Conservation (phyloP, 2,113 vertebrate genomes). For the Pelodiscus sinensis region DNA sequence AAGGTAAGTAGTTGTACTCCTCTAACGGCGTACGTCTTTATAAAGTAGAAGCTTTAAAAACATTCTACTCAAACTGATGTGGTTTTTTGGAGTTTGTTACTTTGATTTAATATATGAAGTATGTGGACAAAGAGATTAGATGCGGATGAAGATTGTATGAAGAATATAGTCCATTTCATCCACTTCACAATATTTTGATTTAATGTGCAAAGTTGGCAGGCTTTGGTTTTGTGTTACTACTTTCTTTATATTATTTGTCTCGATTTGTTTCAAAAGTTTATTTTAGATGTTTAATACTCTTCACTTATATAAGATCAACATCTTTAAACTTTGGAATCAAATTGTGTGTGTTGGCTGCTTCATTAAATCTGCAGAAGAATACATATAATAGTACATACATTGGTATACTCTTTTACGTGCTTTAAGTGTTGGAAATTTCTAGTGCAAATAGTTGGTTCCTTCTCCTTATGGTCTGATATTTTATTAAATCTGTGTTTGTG, state of each 20-base stretch:
- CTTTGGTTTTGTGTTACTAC: background rate
- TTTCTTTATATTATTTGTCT: background rate
- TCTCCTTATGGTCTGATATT: background rate
- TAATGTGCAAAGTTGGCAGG: background rate
- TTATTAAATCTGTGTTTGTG: background rate
- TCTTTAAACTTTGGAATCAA: background rate
- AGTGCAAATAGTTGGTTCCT: background rate
- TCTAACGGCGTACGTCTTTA: background rate
- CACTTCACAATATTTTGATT: background rate
- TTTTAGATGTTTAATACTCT: background rate
- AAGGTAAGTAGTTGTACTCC: slow-evolving; percentile 81
- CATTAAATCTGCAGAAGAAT: background rate
- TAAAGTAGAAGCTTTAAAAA: background rate
- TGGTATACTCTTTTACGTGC: background rate
- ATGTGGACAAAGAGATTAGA: background rate
- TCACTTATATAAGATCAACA: background rate
- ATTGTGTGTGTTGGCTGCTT: background rate
- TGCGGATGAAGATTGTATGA: background rate
- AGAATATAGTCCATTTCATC: background rate
- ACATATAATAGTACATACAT: background rate
- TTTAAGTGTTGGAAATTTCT: background rate
- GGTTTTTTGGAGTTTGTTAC: background rate
- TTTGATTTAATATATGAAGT: background rate
- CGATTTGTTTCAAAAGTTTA: background rate
- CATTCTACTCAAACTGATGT: background rate